These are phyloP conservation scores for Serinus canaria DNA, from an alignment of 2,113 vertebrate species.

Conservation along the genomic window DNA sequence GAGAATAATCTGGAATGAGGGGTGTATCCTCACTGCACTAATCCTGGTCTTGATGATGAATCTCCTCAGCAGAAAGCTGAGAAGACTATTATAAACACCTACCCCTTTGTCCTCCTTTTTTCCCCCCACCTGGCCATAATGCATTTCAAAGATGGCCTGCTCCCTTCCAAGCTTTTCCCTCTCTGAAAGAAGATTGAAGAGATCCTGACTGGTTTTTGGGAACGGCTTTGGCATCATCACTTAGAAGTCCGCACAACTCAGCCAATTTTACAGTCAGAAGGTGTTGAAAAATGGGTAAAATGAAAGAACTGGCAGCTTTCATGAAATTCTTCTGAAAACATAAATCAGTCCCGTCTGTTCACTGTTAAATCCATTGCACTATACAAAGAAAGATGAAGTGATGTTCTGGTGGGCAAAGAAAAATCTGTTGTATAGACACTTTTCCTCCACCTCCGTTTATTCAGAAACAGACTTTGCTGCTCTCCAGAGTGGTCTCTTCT, in stretches of 20 bases:
- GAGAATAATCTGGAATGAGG: neutral
- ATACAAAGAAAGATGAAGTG: neutral
- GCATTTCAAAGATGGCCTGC: neutral
- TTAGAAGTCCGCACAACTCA: neutral
- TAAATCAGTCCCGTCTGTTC: constrained; percentile 13
- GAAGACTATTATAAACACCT: neutral
- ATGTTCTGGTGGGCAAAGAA: neutral
- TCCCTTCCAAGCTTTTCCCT: neutral
- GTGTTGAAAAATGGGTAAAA: neutral
- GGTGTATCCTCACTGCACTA: neutral
- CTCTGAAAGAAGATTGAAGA: neutral
- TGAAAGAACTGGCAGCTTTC: constrained; percentile 20
- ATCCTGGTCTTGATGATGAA: neutral
- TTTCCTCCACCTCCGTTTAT: neutral
- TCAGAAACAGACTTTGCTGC: neutral
- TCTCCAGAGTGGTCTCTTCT: neutral
- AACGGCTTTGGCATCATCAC: neutral
- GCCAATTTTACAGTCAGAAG: neutral
- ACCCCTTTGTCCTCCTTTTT: neutral
- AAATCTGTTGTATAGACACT: neutral
- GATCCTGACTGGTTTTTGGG: neutral
- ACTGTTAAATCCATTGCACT: neutral
- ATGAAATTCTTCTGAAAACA: constrained; percentile 15
- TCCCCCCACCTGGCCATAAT: neutral
- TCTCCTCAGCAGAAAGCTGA: neutral